A percentile compares a stretch with the other conserved stretches of the same genome.
Conservation (phyloP, 2,888 invertebrate genomes). For the Formica aserva region DNA sequence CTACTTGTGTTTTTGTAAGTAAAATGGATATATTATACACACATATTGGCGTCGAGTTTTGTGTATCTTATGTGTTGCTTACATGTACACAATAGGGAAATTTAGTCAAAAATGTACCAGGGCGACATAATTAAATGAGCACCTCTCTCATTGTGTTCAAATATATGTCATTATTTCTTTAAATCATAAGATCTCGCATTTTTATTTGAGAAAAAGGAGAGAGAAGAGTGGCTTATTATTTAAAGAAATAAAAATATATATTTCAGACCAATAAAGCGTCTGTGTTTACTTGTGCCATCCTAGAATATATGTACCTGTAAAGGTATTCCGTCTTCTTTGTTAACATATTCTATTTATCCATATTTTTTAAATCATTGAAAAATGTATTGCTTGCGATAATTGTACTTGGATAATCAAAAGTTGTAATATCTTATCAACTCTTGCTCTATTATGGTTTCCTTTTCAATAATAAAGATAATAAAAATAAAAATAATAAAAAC, state of each 20-base stretch:
- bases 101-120: slow-evolving; percentile 12
- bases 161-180: slow-evolving; percentile 37
- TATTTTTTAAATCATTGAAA: slow-evolving; percentile 16
- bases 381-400: slow-evolving; percentile 10
- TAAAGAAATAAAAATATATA: slow-evolving; percentile 28
- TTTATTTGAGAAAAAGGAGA: background rate
- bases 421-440: slow-evolving; percentile 1
- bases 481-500: slow-evolving; percentile 8
- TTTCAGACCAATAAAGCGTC: background rate
- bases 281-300: slow-evolving; percentile 32
- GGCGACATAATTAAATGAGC: background rate
- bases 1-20: slow-evolving; percentile 68
- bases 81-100: slow-evolving; percentile 45
- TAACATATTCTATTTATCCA: background rate
- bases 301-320: slow-evolving; percentile 22
- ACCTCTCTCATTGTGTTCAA: background rate
- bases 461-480: background rate
- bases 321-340: slow-evolving; percentile 40
- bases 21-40: slow-evolving; percentile 15
- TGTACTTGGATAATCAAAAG: background rate
- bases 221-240: background rate
- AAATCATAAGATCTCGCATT: background rate
- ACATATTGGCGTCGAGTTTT: slow-evolving; percentile 35
- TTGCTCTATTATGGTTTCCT: background rate
- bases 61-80: slow-evolving; percentile 64